Evolutionary conservation across 2,113 vertebrate genomes (phyloP).

Genomic region (Crotalus tigris): DNA sequence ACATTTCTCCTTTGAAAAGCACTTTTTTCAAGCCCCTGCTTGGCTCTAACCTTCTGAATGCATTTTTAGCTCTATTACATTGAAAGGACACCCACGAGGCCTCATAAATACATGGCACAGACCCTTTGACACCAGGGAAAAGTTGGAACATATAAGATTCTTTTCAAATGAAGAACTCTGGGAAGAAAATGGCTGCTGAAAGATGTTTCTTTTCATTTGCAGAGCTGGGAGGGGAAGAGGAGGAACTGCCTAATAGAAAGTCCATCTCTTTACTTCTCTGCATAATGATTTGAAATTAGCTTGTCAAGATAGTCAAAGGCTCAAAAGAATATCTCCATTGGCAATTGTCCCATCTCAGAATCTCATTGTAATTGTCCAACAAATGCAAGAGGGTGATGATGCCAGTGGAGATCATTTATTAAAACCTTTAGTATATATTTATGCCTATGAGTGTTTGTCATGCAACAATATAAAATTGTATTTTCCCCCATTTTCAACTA

Average conservation of each 20-base stretch:
- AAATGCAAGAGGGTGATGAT: not conserved
- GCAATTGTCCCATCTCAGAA: not conserved
- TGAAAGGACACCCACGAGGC: not conserved
- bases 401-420: not conserved
- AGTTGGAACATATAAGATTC: not conserved
- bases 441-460: not conserved
- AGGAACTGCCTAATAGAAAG: not conserved
- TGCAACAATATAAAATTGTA: not conserved
- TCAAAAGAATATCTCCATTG: not conserved
- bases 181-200: not conserved
- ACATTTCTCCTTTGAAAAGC: slow-evolving; percentile 13
- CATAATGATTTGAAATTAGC: not conserved
- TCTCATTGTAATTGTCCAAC: not conserved
- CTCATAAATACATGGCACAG: not conserved
- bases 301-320: not conserved
- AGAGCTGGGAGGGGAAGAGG: not conserved
- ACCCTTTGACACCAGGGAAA: not conserved
- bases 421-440: not conserved
- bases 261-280: not conserved
- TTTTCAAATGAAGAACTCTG: not conserved
- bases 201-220: not conserved
- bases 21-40: not conserved
- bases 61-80: not conserved
- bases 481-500: not conserved
- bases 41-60: not conserved